These are phyloP conservation scores for Leptothorax acervorum DNA, from an alignment of 2,888 invertebrate genomes.

Conservation along the genomic window DNA sequence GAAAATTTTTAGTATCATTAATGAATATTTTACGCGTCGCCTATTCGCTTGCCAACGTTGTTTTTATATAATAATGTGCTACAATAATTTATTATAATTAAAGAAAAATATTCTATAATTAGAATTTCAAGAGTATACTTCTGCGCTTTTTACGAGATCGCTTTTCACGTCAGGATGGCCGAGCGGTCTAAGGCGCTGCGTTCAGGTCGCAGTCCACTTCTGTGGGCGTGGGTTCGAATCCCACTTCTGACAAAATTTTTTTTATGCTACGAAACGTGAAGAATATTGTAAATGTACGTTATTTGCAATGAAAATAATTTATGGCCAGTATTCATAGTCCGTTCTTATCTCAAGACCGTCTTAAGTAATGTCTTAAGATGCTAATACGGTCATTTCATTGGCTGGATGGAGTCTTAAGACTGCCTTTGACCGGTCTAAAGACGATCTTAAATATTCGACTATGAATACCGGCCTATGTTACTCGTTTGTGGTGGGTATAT, in stretches of 20 bases:
- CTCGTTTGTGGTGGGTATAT: not conserved
- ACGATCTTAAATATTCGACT: too few relatives aligned
- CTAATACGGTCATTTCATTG: too few relatives aligned
- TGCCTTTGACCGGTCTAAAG: too few relatives aligned
- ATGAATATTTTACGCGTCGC: not conserved
- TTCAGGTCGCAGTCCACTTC: slow-evolving; percentile 93
- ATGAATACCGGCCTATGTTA: not conserved
- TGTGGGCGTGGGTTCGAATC: slow-evolving; percentile 94
- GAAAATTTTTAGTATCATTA: not conserved
- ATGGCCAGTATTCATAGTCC: too few relatives aligned
- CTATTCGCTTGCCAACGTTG: not conserved
- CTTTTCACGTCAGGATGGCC: slow-evolving; percentile 91
- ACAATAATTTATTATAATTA: not conserved
- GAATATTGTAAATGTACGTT: not conserved
- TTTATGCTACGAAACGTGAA: not conserved
- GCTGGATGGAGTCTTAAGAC: too few relatives aligned
- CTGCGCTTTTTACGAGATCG: not conserved
- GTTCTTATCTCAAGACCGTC: too few relatives aligned
- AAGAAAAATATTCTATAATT: slow-evolving; percentile 23
- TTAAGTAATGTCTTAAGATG: too few relatives aligned
- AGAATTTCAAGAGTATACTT: not conserved
- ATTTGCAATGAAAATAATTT: not conserved
- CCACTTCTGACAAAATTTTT: slow-evolving; percentile 90
- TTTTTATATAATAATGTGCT: not conserved
- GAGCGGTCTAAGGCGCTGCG: slow-evolving; percentile 96